Evolutionary conservation across 2,888 invertebrate genomes (phyloP), one percentile per base, ranked within the genome.

Genomic region (Scaptomyza flava): DNA sequence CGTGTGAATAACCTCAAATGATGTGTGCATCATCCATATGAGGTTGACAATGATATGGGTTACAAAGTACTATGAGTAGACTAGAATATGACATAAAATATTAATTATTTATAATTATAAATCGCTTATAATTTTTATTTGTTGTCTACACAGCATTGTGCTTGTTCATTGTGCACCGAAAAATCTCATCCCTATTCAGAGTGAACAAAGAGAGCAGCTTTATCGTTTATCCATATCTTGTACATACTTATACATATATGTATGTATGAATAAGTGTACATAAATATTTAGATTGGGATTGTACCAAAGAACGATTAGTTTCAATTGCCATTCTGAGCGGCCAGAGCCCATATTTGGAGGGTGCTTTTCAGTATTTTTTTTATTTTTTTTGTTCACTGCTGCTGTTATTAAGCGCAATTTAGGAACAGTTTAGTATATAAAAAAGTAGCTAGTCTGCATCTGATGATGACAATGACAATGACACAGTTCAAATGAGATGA

Each of bases 371-470:
- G 83, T 74, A 83, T 43, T 20, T 42, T 42, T 52, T n/a, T 43
- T 45, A 31, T 47, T 36, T 43, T 41, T 23, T 23, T 23, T 31
- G 9, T 61, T 42, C 31, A n/a, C 47, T 58, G 65, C 62, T 50
- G 56, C 59, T 56, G 72, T 81, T 81, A 86, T 81, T 86, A 79
- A 86, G 76, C 64, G 72, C 81, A 83, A 86, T 86, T 81, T 73
- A 66, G 50, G 36, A 69, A 64, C 52, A 50, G 43, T n/a, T 33
- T 45, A 8, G 36, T 23, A 17, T 14, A 47, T 12, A 53, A 59
- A 59, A 33, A 33, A 33, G 45, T 31, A 53, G 45, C 48, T 60
- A 31, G 30, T 48, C 20, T 48, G 33, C 48, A 48, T 48, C 48
- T 12, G 36, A 50, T 20, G 36, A 50, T 62, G 62, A 61, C 61